Conservation (phyloP, 1,140 invertebrate genomes). For the Phymastichus coffea region DNA sequence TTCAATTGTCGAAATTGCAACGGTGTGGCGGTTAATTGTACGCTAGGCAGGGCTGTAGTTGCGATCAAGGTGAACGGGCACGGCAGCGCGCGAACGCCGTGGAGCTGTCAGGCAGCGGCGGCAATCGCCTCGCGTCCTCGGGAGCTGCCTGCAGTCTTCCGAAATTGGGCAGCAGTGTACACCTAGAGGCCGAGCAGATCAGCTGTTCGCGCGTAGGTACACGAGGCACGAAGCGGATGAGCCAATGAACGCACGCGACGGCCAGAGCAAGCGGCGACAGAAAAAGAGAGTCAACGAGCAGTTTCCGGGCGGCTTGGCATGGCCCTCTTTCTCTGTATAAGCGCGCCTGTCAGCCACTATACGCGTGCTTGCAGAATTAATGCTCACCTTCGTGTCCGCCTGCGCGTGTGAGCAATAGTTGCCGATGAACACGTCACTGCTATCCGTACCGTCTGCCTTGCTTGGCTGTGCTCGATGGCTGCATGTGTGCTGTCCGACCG, state of each 20-base stretch:
- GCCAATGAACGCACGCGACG: conserved; percentile 45
- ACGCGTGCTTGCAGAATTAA: too few species aligned
- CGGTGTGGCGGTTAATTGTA: not conserved
- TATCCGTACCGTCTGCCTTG: not conserved
- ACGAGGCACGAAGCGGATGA: conserved; percentile 49
- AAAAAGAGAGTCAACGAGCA: conserved; percentile 48
- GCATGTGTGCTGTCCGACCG: too few species aligned
- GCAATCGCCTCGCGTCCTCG: too few species aligned
- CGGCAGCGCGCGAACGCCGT: not conserved
- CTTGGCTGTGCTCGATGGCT: not conserved
- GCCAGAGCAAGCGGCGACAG: not conserved
- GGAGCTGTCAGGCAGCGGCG: not conserved
- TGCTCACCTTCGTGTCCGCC: not conserved
- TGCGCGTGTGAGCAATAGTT: not conserved
- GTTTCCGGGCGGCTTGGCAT: conserved; percentile 43
- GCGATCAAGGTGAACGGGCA: not conserved
- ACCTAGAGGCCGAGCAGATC: not conserved
- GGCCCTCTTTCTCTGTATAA: not conserved
- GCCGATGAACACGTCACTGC: not conserved
- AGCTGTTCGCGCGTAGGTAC: conserved; percentile 28
- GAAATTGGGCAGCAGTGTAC: not conserved
- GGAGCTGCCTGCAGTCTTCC: not conserved
- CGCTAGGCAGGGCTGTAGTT: not conserved
- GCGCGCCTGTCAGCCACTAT: too few species aligned
- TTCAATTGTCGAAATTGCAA: not conserved